Conservation (phyloP, 2,797 vertebrate species). For the Ataeniobius toweri region DNA sequence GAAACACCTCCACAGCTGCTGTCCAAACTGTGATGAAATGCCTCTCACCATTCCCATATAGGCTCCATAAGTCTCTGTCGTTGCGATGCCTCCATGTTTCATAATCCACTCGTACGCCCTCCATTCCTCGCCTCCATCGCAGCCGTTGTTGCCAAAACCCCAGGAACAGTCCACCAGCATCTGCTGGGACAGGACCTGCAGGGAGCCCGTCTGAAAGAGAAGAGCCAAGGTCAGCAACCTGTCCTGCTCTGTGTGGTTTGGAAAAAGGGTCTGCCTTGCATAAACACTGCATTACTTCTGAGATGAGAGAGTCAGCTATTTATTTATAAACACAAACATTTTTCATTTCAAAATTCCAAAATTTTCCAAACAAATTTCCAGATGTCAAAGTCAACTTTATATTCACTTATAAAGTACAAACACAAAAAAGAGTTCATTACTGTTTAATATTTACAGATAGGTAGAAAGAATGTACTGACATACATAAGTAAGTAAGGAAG, state of each 20-base stretch:
- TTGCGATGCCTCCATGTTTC: slow-evolving; percentile 85
- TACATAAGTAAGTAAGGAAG: background rate
- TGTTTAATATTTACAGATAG: background rate
- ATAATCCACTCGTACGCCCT: slow-evolving; percentile 85
- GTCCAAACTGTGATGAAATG: background rate
- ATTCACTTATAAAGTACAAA: background rate
- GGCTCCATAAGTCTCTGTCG: slow-evolving; percentile 80
- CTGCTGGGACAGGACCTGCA: slow-evolving; percentile 85
- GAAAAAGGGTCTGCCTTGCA: no score
- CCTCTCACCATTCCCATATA: slow-evolving; percentile 84
- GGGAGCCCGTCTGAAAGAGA: slow-evolving; percentile 72
- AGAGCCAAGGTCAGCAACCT: background rate
- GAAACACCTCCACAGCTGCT: background rate
- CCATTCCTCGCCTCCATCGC: slow-evolving; percentile 86
- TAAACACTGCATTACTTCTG: background rate
- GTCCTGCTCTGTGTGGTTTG: background rate
- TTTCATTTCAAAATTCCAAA: background rate
- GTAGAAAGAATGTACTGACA: background rate
- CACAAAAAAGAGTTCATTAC: background rate
- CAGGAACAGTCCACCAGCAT: slow-evolving; percentile 85
- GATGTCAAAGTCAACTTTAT: background rate
- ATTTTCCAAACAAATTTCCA: background rate
- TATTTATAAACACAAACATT: background rate
- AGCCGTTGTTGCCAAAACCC: slow-evolving; percentile 86
- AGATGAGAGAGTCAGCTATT: background rate